Evolutionary conservation across 2,113 vertebrate species (phyloP).

Genomic region (Halichoeres trimaculatus): DNA sequence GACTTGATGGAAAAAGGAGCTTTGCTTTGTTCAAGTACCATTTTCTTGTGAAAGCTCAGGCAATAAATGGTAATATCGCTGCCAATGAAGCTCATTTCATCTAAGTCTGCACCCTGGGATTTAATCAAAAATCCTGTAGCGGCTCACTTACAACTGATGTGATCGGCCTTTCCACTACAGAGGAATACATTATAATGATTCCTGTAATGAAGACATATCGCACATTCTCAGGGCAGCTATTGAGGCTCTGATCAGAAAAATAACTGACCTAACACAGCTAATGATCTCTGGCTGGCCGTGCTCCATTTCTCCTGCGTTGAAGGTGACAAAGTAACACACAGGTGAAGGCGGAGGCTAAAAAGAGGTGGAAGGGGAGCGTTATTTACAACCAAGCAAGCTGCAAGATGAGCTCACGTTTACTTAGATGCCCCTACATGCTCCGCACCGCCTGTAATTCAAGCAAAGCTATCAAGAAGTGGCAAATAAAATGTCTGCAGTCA

Average conservation of each 20-base stretch:
- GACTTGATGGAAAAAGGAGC: conserved; percentile 15
- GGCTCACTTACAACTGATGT: conserved; percentile 37
- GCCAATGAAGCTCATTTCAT: conserved; percentile 56
- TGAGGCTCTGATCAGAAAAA: conserved; percentile 56
- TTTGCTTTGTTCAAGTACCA: conserved; percentile 57
- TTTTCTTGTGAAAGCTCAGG: conserved; percentile 48
- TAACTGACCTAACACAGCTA: conserved; percentile 62
- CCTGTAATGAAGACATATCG: conserved; percentile 72
- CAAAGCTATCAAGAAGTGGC: conserved; percentile 64
- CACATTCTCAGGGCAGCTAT: conserved; percentile 35
- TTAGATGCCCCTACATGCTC: conserved; percentile 45
- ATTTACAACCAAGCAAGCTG: conserved; percentile 59
- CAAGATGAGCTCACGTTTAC: conserved; percentile 44
- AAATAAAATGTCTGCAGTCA: conserved; percentile 80
- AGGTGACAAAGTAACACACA: conserved; percentile 30
- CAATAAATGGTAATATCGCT: conserved; percentile 58
- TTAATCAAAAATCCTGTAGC: conserved; percentile 64
- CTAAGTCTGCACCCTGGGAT: conserved; percentile 54
- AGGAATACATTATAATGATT: conserved; percentile 67
- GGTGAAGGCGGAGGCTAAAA: conserved; percentile 35
- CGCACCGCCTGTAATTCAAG: conserved; percentile 62
- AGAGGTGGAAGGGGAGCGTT: conserved; percentile 40
- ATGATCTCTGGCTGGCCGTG: conserved; percentile 66
- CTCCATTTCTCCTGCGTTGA: conserved; percentile 35
- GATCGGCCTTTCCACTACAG: conserved; percentile 31